Evolutionary conservation across 2,888 invertebrate species (phyloP), one percentile per base, ranked within the genome.

Genomic region (Lamellibrachia columna): DNA sequence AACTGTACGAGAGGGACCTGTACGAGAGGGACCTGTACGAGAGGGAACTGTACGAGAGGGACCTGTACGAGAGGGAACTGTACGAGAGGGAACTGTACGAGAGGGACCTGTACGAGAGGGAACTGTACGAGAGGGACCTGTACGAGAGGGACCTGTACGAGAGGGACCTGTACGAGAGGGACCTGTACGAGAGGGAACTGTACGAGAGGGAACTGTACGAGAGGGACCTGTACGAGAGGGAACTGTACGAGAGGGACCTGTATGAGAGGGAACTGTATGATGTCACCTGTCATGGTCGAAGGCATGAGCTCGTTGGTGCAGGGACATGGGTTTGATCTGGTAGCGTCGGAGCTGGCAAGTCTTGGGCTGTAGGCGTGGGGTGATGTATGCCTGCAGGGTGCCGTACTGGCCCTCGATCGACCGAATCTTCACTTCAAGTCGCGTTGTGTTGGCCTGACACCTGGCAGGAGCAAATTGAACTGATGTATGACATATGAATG

Each of bases 401-500:
- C 98, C 98, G 94, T 98, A 97, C 95, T 98, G 98, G 91, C 98
- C 98, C 96, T 98, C 98, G 60, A 97, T 97, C 1, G 98, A 98
- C 92, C 98, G 97, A 94, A 99, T 97, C 96, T 98, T 98, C 94
- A 99, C 97, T 97, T 99, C 99, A 93, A 99, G 97, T 91, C 98
- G 97, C 94, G 98, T 98, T 0, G 98, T 98, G 95, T 99, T 98
- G 22, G 98, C 98, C 97, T 99, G 99, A 96, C 99, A 99, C 93
- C 99, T 91, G 58, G 91, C n/a, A n/a, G 75, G 22, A 91, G 52
- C 7, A 91, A 6, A n/a, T 91, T 91, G 91, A 91, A 91, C 52
- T 75, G 3, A 55, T 90, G 55, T 55, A 55, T 55, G 55, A 55
- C 55, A 55, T 9, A 55, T 75, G n/a, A 15, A 75, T 75, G 75